Conservation (phyloP, 1,140 invertebrate genomes). For the Battus philenor region DNA sequence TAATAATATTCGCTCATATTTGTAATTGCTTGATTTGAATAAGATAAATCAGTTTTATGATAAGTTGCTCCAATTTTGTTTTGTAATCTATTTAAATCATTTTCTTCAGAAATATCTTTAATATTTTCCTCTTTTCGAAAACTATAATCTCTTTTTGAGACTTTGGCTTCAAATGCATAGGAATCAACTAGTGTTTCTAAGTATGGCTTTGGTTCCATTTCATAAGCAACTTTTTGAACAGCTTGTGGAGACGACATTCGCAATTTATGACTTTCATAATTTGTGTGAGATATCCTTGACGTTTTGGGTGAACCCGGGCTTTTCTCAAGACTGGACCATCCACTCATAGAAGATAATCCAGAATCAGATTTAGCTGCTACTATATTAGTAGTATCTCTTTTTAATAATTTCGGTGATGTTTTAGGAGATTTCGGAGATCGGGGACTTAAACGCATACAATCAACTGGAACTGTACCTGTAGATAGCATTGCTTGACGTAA, state of each 20-base stretch:
- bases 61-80: slow-evolving; percentile 48
- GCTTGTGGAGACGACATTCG: slow-evolving; percentile 56
- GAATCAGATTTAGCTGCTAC: slow-evolving; percentile 87
- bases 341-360: slow-evolving; percentile 89
- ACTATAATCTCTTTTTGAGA: slow-evolving; percentile 42
- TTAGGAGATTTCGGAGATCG: slow-evolving; percentile 84
- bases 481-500: slow-evolving; percentile 47
- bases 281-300: slow-evolving; percentile 46
- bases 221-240: slow-evolving; percentile 52
- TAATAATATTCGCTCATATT: slow-evolving; percentile 76
- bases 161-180: slow-evolving; percentile 49
- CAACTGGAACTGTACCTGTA: slow-evolving; percentile 45
- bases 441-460: slow-evolving; percentile 79
- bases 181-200: slow-evolving; percentile 69
- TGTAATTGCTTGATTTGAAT: slow-evolving; percentile 38
- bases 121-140: slow-evolving; percentile 34
- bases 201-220: slow-evolving; percentile 60
- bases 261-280: slow-evolving; percentile 58
- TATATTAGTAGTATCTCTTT: slow-evolving; percentile 79
- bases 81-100: slow-evolving; percentile 51
- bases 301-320: slow-evolving; percentile 84
- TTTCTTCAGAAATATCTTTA: slow-evolving; percentile 37
- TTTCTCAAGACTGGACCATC: slow-evolving; percentile 89
- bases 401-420: slow-evolving; percentile 84
- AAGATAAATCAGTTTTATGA: slow-evolving; percentile 47